Conservation (phyloP, 2,113 vertebrate genomes). For the Atrichornis clamosus region DNA sequence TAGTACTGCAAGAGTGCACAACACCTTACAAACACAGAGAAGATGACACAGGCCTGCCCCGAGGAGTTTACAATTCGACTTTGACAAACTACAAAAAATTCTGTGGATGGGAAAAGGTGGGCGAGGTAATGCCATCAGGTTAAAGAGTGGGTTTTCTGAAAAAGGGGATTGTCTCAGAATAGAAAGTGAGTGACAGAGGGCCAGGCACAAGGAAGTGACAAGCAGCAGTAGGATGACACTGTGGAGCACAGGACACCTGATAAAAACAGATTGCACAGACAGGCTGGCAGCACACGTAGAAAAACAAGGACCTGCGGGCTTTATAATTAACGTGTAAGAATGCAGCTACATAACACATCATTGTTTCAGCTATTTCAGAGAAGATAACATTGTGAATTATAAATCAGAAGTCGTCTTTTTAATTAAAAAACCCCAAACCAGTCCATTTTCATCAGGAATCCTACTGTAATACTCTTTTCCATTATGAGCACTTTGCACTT, state of each 20-base stretch:
- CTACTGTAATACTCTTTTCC: background rate
- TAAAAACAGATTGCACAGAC: background rate
- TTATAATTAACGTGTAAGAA: conserved; percentile 5
- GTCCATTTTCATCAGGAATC: background rate
- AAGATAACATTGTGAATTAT: background rate
- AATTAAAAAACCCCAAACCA: background rate
- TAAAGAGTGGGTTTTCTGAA: background rate
- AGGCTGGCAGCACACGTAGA: background rate
- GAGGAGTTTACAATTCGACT: background rate
- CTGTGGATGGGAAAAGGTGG: background rate
- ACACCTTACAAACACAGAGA: conserved; percentile 34
- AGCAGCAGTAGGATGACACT: background rate
- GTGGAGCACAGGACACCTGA: background rate
- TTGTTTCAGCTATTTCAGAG: background rate
- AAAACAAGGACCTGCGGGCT: background rate
- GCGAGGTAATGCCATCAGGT: background rate
- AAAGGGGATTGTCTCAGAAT: background rate
- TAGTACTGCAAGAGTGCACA: conserved; percentile 21
- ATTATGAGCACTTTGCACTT: background rate
- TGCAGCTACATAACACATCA: background rate
- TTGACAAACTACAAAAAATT: background rate
- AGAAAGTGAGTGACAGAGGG: background rate
- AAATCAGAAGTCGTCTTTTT: background rate
- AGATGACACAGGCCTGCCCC: background rate
- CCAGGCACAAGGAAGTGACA: background rate